Conservation (phyloP, 1,140 invertebrate genomes). For the Ctenoplectra terminalis region DNA sequence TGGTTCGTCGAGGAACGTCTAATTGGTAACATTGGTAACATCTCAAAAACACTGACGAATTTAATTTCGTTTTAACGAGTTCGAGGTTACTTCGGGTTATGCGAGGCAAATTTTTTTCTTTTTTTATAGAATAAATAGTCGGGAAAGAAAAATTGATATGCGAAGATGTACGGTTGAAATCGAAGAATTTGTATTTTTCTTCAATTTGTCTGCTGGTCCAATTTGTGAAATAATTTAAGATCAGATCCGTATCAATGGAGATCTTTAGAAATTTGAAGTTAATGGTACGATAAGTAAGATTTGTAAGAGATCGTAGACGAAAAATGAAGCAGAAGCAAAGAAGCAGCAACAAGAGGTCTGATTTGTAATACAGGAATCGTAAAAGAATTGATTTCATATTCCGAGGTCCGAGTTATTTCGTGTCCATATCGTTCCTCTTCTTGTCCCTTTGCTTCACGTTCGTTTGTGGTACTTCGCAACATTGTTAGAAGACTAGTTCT, state of each 20-base stretch:
- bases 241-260: too few species aligned
- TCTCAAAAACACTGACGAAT: background rate
- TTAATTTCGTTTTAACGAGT: background rate
- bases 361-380: slow-evolving; percentile 1
- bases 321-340: background rate
- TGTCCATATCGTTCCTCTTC: background rate
- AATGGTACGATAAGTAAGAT: background rate
- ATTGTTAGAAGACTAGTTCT: background rate
- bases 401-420: background rate
- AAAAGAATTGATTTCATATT: background rate
- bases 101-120: too few species aligned
- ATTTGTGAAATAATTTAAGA: too few species aligned
- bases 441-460: background rate
- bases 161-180: too few species aligned
- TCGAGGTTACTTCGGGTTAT: too few species aligned
- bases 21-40: background rate
- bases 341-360: background rate
- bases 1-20: background rate
- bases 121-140: too few species aligned
- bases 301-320: background rate
- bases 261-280: background rate
- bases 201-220: too few species aligned
- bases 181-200: too few species aligned
- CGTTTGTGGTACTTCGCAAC: background rate
- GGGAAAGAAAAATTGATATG: too few species aligned